A percentile compares a stretch with the other conserved stretches of the same genome.
phyloP scores from a whole-genome alignment of 2,888 invertebrate species.

The Eudasyphora cyanicolor region DNA sequence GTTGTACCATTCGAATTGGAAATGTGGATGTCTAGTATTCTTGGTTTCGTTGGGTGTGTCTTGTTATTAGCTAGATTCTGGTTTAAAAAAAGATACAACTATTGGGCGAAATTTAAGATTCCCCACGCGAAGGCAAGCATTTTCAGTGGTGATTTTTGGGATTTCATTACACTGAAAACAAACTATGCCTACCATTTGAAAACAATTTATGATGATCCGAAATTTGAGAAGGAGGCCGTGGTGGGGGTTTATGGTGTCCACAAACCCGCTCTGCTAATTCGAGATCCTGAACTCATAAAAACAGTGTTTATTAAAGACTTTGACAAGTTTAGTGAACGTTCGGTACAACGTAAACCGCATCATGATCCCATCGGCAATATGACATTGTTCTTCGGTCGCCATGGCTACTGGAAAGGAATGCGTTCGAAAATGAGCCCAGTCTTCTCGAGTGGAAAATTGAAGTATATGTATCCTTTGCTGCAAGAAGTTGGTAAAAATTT shows the following conservation, averaged over 20 bases:
- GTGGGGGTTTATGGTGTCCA: conserved; percentile 78
- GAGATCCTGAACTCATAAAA: conserved; percentile 79
- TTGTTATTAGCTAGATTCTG: neutral
- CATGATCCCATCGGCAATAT: conserved; percentile 71
- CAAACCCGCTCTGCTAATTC: conserved; percentile 78
- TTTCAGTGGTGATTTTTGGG: conserved; percentile 75
- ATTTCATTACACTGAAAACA: conserved; percentile 73
- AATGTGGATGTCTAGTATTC: neutral
- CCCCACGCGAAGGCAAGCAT: neutral
- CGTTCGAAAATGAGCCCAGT: conserved; percentile 71
- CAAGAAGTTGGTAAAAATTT: conserved; percentile 69
- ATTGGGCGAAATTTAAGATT: neutral
- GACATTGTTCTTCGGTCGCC: conserved; percentile 72
- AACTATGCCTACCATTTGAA: conserved; percentile 75
- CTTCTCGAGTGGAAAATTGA: conserved; percentile 72
- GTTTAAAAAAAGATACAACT: neutral
- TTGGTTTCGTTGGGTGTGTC: neutral
- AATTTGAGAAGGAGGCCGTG: conserved; percentile 69
- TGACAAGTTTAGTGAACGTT: conserved; percentile 72
- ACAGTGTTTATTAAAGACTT: conserved; percentile 77
- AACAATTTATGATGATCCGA: conserved; percentile 73
- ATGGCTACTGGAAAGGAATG: conserved; percentile 72
- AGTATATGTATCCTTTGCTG: conserved; percentile 75
- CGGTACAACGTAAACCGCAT: conserved; percentile 69
- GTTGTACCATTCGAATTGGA: no score